phyloP scores from a whole-genome alignment of 2,888 invertebrate species.

The Caenorhabditis sp. region DNA sequence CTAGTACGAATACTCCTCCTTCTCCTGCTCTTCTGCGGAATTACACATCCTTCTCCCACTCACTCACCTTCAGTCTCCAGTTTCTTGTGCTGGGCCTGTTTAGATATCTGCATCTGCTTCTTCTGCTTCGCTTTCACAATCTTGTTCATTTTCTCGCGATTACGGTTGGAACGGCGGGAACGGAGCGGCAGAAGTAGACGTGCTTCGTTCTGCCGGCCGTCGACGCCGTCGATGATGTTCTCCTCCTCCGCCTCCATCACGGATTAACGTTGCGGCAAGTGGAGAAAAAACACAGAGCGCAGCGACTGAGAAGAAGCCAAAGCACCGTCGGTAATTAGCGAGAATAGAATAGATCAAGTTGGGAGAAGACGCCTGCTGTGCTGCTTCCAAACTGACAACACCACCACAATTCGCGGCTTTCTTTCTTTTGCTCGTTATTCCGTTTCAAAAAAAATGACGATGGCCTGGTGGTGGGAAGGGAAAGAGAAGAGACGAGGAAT shows the following conservation, averaged over 20 bases:
- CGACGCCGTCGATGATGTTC: constrained; percentile 4
- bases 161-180: constrained; percentile 40
- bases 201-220: not conserved
- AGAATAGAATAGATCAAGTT: constrained; percentile 52
- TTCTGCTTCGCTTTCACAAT: constrained; percentile 54
- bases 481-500: constrained; percentile 8
- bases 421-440: constrained; percentile 49
- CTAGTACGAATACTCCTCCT: constrained; percentile 5
- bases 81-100: constrained; percentile 45
- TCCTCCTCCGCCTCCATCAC: constrained; percentile 37
- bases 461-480: constrained; percentile 6
- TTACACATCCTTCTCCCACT: not conserved
- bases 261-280: constrained; percentile 15
- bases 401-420: constrained; percentile 31
- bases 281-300: constrained; percentile 7
- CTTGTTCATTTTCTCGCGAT: constrained; percentile 41
- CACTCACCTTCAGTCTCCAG: constrained; percentile 48
- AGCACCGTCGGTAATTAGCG: constrained; percentile 45
- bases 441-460: constrained; percentile 42
- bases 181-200: constrained; percentile 10
- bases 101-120: constrained; percentile 57
- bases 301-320: constrained; percentile 13
- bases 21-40: not conserved
- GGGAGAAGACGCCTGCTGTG: constrained; percentile 19
- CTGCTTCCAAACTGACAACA: constrained; percentile 45